Evolutionary conservation across 1,140 invertebrate genomes (phyloP).

Genomic region (Listronotus bonariensis): DNA sequence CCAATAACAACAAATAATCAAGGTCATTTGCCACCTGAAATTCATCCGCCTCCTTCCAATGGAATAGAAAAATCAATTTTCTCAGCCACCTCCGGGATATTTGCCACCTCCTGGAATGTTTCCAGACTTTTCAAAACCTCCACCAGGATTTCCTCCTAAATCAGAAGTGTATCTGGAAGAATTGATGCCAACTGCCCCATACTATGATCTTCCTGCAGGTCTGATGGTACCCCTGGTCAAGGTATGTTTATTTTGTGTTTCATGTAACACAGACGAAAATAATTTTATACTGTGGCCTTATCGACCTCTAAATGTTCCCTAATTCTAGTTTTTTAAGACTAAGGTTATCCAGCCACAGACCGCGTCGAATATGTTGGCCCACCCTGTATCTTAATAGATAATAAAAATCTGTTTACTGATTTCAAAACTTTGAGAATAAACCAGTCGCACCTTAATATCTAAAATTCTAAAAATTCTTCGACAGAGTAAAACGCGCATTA

Average conservation of each 20-base stretch:
- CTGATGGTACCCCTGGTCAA: conserved; percentile 93
- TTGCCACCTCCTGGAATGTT: conserved; percentile 60
- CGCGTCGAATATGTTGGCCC: too few species aligned
- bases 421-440: too few species aligned
- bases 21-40: conserved; percentile 7
- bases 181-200: conserved; percentile 87
- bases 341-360: too few species aligned
- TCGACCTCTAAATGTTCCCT: too few species aligned
- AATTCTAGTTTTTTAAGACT: too few species aligned
- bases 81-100: conserved; percentile 64
- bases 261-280: too few species aligned
- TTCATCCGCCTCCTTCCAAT: conserved; percentile 41
- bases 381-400: too few species aligned
- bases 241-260: conserved; percentile 60
- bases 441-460: too few species aligned
- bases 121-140: conserved; percentile 84
- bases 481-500: too few species aligned
- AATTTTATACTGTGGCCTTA: too few species aligned
- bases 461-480: too few species aligned
- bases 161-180: conserved; percentile 65
- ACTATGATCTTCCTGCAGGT: conserved; percentile 95
- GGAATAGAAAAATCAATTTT: conserved; percentile 54
- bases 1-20: conserved; percentile 11
- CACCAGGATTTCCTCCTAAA: conserved; percentile 73
- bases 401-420: too few species aligned